These are phyloP conservation scores for Parazoanthus atlanticus DNA, from an alignment of 92 coral and sea anemone genomes.

Conservation along the genomic window DNA sequence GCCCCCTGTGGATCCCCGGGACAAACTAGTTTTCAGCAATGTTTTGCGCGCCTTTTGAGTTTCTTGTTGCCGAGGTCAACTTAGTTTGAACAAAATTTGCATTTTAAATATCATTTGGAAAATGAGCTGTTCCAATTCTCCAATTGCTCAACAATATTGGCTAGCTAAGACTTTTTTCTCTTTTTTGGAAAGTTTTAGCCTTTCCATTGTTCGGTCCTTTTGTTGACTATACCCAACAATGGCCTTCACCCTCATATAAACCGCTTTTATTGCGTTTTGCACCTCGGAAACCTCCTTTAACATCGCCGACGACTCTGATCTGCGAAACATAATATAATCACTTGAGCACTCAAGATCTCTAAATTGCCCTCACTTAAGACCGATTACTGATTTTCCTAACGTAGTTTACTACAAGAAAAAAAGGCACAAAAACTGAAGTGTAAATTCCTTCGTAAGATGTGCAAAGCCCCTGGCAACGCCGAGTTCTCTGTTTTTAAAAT, in stretches of 20 bases:
- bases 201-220: conserved; percentile 21
- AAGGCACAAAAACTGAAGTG: not conserved
- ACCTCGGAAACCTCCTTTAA: conserved; percentile 31
- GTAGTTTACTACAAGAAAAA: not conserved
- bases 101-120: conserved; percentile 29
- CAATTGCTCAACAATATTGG: conserved; percentile 13
- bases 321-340: conserved; percentile 43
- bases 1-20: conserved; percentile 14
- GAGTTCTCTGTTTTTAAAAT: not conserved
- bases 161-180: not conserved
- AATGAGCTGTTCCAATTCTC: not conserved
- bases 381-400: conserved; percentile 42
- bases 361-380: conserved; percentile 40
- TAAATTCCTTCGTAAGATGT: conserved; percentile 12
- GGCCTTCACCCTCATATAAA: conserved; percentile 29
- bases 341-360: conserved; percentile 47
- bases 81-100: conserved; percentile 35
- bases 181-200: conserved; percentile 27
- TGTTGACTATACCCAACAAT: conserved; percentile 30
- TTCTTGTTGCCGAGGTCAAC: conserved; percentile 13
- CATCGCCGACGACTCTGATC: conserved; percentile 41
- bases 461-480: conserved; percentile 28
- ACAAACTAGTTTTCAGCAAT: not conserved
- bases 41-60: not conserved
- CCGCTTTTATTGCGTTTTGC: conserved; percentile 46